Evolutionary conservation across 2,797 vertebrate species (phyloP), one percentile per base, ranked within the genome.

Genomic region (Poliocrania exsul): DNA sequence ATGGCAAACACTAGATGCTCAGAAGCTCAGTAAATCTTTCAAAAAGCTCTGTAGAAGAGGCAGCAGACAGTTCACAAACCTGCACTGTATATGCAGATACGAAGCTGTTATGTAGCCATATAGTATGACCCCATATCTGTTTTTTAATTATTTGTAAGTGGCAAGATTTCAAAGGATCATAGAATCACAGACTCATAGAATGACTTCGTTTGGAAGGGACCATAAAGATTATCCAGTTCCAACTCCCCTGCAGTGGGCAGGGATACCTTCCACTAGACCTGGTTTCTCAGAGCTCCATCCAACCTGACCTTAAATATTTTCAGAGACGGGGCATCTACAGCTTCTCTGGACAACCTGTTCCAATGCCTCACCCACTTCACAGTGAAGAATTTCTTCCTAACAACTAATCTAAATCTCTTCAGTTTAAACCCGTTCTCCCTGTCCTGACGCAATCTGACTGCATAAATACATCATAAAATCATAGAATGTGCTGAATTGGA

Each of bases 11-110:
- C 5, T 49, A 16, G 9, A 60, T 86, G 5, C 37, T 83, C 37
- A 81, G 37, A 86, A 78, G 2, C 4, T 23, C n/a, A 58, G 2
- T 13, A 75, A 71, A 6, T 20, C 26, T 65, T 95, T 79, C 21
- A 72, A 72, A 74, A 47, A 38, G 0, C 1, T 21, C 19, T 5
- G 8, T 2, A 0, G n/a, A 69, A 82, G 7, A 69, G 6, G 4
- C 4, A 79, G 14, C 14, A 65, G 51, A 81, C n/a, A 35, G 37
- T 54, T 54, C 37, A 71, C 6, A 86, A 75, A 17, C 4, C 9
- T 46, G 5, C 25, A 57, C 9, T 10, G 3, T 65, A 8, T 51
- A 18, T 38, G 10, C 13, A 71, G 40, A 25, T n/a, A 9, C 42
- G n/a, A 12, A 62, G 11, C 42, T 51, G 4, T 23, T 70, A 19